Conservation (phyloP, 2,888 invertebrate genomes). For the Sarcophaga rosellei region DNA sequence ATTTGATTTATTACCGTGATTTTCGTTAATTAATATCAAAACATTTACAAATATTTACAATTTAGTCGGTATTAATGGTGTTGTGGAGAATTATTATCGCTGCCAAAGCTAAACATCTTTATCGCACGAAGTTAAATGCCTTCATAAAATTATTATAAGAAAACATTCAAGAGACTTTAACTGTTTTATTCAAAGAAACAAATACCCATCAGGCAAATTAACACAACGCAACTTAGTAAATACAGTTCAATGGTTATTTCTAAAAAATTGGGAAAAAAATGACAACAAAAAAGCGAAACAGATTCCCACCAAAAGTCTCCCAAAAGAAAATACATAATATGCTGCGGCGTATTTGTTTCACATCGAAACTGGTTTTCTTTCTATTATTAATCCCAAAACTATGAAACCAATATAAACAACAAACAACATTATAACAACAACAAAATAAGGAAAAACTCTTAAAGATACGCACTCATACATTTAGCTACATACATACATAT, state of each 20-base stretch:
- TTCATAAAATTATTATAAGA: too few species aligned
- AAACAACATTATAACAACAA: constrained; percentile 29
- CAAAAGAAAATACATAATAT: constrained; percentile 21
- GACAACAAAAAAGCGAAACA: constrained; percentile 2
- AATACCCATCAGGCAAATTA: constrained; percentile 7
- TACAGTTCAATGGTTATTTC: neutral
- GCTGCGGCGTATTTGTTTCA: constrained; percentile 28
- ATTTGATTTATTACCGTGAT: too few species aligned
- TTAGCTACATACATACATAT: too few species aligned
- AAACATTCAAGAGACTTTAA: neutral
- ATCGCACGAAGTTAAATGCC: too few species aligned
- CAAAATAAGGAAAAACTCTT: constrained; percentile 9
- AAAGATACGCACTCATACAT: neutral
- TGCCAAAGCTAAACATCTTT: too few species aligned
- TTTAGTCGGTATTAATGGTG: too few species aligned
- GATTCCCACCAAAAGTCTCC: constrained; percentile 52
- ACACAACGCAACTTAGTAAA: constrained; percentile 1
- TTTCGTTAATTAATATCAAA: too few species aligned
- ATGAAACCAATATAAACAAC: constrained; percentile 4
- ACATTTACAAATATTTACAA: too few species aligned
- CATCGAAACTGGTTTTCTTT: constrained; percentile 51
- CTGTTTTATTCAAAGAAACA: constrained; percentile 3
- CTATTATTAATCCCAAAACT: constrained; percentile 47
- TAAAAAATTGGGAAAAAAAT: neutral
- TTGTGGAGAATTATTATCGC: too few species aligned